Conservation (phyloP, 53 echinoderm and acorn worm genomes). For the Antedon mediterranea region DNA sequence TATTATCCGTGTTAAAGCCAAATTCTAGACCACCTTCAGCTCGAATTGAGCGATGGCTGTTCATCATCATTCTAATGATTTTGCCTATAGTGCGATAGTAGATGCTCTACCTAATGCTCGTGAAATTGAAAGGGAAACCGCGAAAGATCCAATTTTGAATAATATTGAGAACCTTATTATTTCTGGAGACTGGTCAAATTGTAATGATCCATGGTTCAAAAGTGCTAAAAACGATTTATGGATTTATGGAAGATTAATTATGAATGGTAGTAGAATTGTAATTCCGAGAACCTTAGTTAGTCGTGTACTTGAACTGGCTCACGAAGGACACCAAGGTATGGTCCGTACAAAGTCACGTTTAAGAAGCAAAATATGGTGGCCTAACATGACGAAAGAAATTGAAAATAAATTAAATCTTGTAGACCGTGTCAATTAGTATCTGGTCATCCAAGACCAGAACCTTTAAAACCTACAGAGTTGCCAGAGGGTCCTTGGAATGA, state of each 20-base stretch:
- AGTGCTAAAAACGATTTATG: too few relatives aligned
- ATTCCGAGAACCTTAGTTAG: not conserved
- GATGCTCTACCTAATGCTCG: not conserved
- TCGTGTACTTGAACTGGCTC: not conserved
- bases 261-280: not conserved
- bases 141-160: not conserved
- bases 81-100: not conserved
- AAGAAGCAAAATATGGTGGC: not conserved
- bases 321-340: not conserved
- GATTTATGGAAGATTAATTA: too few relatives aligned
- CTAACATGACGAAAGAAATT: not conserved
- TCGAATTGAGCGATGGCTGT: not conserved
- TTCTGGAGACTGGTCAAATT: too few relatives aligned
- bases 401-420: not conserved
- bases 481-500: not conserved
- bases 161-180: not conserved
- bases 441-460: not conserved
- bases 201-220: too few relatives aligned
- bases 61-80: not conserved
- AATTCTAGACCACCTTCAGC: not conserved
- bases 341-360: not conserved
- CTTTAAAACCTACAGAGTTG: not conserved
- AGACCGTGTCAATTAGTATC: not conserved
- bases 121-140: not conserved
- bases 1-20: not conserved